A percentile compares a stretch with the other conserved stretches of the same genome.
Evolutionary conservation across 1,140 invertebrate genomes (phyloP).

Genomic region (Drosophila kohkoa): DNA sequence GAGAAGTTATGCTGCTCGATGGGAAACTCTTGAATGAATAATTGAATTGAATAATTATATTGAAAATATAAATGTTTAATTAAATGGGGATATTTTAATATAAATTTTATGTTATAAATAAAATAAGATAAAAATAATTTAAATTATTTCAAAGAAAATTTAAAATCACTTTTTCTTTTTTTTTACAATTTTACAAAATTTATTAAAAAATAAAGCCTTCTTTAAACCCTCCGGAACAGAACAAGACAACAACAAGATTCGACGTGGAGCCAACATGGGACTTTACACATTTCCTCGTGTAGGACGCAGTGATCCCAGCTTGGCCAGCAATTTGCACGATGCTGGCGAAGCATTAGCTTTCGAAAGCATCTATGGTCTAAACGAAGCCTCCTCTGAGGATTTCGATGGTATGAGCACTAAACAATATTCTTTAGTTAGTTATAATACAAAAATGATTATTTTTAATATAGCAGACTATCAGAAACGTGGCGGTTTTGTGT

Average conservation of each 20-base stretch:
- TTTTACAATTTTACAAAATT: not conserved
- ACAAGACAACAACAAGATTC: conserved; percentile 70
- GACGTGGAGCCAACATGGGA: conserved; percentile 85
- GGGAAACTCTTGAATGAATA: too few species aligned
- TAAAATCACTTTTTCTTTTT: not conserved
- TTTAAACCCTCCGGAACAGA: conserved; percentile 18
- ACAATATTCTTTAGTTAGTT: not conserved
- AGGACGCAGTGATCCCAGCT: conserved; percentile 85
- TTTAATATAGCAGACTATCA: conserved; percentile 57
- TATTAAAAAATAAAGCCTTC: not conserved
- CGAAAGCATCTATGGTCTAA: conserved; percentile 59
- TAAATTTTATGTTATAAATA: too few species aligned
- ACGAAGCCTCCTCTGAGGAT: conserved; percentile 71
- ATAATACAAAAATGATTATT: not conserved
- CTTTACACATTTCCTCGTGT: conserved; percentile 87
- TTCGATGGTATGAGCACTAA: conserved; percentile 66
- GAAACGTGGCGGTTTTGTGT: conserved; percentile 85
- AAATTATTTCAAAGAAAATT: too few species aligned
- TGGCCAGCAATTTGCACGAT: conserved; percentile 72
- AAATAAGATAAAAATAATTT: too few species aligned
- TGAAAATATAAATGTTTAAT: too few species aligned
- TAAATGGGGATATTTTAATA: too few species aligned
- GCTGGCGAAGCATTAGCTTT: conserved; percentile 56
- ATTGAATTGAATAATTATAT: too few species aligned
- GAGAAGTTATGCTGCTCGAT: too few species aligned